Evolutionary conservation across 23 tunicate genomes (phyloP), one percentile per base, ranked within the genome.

Genomic region (Ciona savignyi): DNA sequence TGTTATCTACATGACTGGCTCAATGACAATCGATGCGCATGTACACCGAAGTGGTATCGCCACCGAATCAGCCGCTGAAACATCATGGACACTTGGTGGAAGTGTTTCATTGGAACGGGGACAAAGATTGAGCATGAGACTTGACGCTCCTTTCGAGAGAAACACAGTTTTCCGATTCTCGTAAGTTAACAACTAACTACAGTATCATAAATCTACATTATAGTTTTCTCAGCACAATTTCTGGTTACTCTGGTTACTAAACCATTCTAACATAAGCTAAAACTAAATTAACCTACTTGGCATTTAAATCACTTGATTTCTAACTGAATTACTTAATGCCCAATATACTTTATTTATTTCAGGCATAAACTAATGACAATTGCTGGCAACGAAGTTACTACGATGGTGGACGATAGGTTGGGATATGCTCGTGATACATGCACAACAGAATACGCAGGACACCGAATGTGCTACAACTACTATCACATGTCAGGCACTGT

Each of bases 341-440:
- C n/a, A n/a, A n/a, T n/a, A n/a, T n/a, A n/a, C n/a, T n/a, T n/a
- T n/a, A n/a, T 42, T 42, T 42, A 6, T 42, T 42, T 6, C 67
- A 89, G 96, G 0, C 96, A 89, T 78, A 81, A 82, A 62, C 42
- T 83, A 51, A 67, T 89, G 84, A 89, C 72, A 63, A 30, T 83
- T 3, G 66, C 34, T 28, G 96, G 90, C 35, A 76, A 89, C 19
- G 60, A 74, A 21, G 66, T 42, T 34, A 63, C 49, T 31, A 62
- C 30, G 2, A 1, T 72, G 42, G 63, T 65, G 3, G 30, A 20
- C 28, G 27, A 33, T 30, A 49, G 42, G 48, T 25, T 62, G 15
- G 23, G 65, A 2, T 29, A 19, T 24, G 30, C 34, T 29, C 66
- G 62, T 3, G 51, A 25, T 15, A 67, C 24, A 23, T 91, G 97